Evolutionary conservation across 2,888 invertebrate genomes (phyloP).

Genomic region (Harmothoe impar): DNA sequence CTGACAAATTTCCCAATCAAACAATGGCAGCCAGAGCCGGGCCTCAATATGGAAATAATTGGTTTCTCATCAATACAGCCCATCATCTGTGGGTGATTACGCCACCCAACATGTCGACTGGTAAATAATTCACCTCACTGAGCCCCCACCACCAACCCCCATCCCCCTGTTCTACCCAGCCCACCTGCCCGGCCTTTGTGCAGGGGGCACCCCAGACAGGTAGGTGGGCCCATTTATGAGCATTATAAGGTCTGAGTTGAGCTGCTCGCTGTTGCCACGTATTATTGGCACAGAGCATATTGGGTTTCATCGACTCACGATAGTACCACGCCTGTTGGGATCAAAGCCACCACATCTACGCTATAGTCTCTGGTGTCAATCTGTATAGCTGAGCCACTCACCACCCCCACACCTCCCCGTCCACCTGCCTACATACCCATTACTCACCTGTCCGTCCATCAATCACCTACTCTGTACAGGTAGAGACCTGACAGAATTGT

Average conservation of each 20-base stretch:
- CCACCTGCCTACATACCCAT: too few relatives aligned
- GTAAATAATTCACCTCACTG: slow-evolving; percentile 28
- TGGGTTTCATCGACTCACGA: background rate
- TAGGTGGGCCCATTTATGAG: too few relatives aligned
- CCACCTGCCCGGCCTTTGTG: slow-evolving; percentile 11
- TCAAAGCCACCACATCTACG: background rate
- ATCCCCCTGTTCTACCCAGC: background rate
- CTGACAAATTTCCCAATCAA: slow-evolving; percentile 59
- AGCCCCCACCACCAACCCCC: background rate
- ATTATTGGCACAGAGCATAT: background rate
- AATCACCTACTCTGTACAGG: too few relatives aligned
- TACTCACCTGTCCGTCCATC: too few relatives aligned
- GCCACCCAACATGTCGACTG: slow-evolving; percentile 31
- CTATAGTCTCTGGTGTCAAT: too few relatives aligned
- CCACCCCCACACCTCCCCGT: too few relatives aligned
- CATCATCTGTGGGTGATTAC: slow-evolving; percentile 26
- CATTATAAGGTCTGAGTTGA: too few relatives aligned
- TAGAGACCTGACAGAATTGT: too few relatives aligned
- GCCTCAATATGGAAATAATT: slow-evolving; percentile 43
- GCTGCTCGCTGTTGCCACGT: too few relatives aligned
- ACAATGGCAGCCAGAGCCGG: slow-evolving; percentile 31
- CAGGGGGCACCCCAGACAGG: background rate
- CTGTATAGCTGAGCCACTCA: too few relatives aligned
- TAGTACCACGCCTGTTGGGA: slow-evolving; percentile 6
- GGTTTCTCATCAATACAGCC: slow-evolving; percentile 42